Percentiles rank a stretch among this genome's conserved stretches.
Conservation (phyloP, 2,888 invertebrate species). For the Zootermopsis nevadensis region DNA sequence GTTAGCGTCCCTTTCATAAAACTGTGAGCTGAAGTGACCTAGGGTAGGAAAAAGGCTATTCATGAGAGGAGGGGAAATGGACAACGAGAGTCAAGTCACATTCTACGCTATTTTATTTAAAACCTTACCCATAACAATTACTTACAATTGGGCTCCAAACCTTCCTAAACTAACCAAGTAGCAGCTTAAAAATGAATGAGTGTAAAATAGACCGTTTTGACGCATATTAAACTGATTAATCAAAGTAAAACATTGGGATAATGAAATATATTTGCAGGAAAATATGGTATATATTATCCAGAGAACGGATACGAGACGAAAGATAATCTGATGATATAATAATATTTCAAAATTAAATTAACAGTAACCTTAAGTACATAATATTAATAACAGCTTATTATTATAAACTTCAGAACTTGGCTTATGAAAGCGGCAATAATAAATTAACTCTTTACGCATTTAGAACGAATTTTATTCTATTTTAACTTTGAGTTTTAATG, state of each 20-base stretch:
- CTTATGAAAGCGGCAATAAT: not conserved
- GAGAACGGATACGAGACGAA: not conserved
- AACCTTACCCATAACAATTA: constrained; percentile 19
- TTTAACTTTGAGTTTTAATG: too few species aligned
- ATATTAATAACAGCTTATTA: not conserved
- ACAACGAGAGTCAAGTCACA: not conserved
- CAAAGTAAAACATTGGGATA: not conserved
- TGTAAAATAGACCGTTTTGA: not conserved
- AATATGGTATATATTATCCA: constrained; percentile 9
- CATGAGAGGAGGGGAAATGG: not conserved
- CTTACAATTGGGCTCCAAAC: constrained; percentile 9
- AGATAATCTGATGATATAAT: not conserved
- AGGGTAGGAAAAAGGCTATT: not conserved
- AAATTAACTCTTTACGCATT: not conserved
- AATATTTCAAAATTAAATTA: not conserved
- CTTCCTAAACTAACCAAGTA: not conserved
- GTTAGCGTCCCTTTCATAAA: not conserved
- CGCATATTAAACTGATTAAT: not conserved
- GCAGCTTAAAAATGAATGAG: constrained; percentile 27
- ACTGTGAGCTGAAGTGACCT: not conserved
- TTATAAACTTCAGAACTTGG: not conserved
- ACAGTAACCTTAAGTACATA: not conserved
- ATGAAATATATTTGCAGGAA: not conserved
- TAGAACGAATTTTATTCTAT: not conserved
- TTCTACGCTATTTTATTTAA: not conserved